A percentile compares a stretch with the other conserved stretches of the same genome.
Conservation (phyloP, 2,113 vertebrate genomes). For the Caracal caracal region DNA sequence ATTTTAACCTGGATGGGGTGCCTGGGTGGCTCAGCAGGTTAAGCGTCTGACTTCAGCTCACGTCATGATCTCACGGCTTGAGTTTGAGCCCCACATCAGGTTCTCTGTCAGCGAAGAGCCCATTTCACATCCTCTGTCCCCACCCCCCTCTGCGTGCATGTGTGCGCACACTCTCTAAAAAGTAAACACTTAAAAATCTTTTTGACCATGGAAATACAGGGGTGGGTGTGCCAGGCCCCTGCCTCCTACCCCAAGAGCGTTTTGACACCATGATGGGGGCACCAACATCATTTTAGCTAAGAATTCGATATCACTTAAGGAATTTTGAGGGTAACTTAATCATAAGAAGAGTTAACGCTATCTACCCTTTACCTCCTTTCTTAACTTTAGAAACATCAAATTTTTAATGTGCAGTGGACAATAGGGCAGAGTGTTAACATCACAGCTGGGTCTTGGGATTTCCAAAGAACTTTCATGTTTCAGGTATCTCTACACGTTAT, state of each 20-base stretch:
- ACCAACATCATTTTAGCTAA: not conserved
- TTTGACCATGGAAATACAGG: not conserved
- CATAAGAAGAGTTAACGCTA: not conserved
- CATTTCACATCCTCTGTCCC: no score
- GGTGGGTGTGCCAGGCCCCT: not conserved
- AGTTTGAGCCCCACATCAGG: no score
- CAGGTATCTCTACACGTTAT: not conserved
- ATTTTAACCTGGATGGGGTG: not conserved
- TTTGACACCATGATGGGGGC: fast-evolving
- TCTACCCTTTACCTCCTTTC: not conserved
- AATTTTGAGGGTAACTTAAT: not conserved
- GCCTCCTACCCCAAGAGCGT: not conserved
- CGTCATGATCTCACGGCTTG: no score
- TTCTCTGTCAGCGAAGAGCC: no score
- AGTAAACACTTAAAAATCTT: no score
- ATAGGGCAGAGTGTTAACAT: not conserved
- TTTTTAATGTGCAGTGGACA: not conserved
- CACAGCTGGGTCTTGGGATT: not conserved
- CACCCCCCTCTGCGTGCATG: no score
- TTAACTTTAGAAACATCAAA: not conserved
- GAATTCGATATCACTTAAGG: not conserved
- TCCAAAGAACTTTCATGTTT: not conserved
- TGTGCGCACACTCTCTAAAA: no score
- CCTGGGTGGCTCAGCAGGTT: no score
- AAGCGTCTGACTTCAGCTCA: no score